Conservation (phyloP, 2,113 vertebrate genomes). For the Numida meleagris region DNA sequence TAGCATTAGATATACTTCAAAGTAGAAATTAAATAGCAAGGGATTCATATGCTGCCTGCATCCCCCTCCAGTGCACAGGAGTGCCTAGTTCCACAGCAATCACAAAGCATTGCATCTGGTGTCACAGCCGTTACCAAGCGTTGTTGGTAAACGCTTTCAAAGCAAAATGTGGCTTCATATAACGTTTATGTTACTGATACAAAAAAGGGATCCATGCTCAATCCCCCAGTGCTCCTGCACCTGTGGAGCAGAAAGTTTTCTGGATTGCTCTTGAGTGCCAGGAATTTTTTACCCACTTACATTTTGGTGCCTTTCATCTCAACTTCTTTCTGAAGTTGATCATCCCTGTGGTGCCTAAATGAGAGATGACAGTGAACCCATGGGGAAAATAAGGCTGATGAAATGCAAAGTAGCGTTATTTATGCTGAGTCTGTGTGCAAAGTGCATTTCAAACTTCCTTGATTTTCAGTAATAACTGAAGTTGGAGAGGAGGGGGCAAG, state of each 20-base stretch:
- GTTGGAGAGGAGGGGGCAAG: not conserved
- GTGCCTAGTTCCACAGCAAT: not conserved
- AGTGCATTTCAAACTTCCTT: constrained; percentile 62
- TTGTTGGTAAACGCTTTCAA: not conserved
- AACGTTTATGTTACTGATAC: not conserved
- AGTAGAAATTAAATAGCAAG: not conserved
- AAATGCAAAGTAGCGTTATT: constrained; percentile 57
- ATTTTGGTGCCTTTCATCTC: constrained; percentile 60
- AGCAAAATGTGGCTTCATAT: not conserved
- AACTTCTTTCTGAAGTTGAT: constrained; percentile 57
- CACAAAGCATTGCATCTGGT: not conserved
- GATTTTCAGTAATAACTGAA: constrained; percentile 44
- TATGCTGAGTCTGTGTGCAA: constrained; percentile 50
- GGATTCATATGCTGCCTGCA: not conserved
- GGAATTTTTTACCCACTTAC: not conserved
- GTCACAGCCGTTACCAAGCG: not conserved
- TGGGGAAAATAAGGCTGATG: constrained; percentile 65
- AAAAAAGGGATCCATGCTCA: not conserved
- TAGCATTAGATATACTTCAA: not conserved
- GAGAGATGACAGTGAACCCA: constrained; percentile 63
- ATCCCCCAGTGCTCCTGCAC: not conserved
- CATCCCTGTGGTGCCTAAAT: constrained; percentile 67
- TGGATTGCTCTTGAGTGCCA: not conserved
- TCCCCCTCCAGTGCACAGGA: not conserved
- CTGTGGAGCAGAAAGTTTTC: constrained; percentile 9